Base-by-base conservation (phyloP, 2,797 vertebrate species). In the Hemibagrus guttatus region DNA sequence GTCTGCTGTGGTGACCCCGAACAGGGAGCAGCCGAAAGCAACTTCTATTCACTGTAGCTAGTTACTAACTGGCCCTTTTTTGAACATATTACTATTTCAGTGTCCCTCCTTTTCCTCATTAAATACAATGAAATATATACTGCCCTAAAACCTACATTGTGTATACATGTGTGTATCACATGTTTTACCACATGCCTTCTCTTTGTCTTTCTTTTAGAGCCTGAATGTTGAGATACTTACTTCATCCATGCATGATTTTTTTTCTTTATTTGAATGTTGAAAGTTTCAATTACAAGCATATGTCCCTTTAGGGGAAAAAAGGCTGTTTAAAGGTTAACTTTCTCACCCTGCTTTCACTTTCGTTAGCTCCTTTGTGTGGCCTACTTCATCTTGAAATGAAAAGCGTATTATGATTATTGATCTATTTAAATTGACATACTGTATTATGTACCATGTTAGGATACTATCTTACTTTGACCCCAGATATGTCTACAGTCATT, bases 341-440 rank as follows among this genome's bases (percentile, higher is more conserved):
- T 49, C 61, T 28, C 11, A 49, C 7, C 14, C 80, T 52, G n/a
- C 61, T 82, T 82, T 81, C 80, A 81, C 49, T 81, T 81, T 64
- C 17, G 2, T 28, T 11, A 31, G 17, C 16, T 52, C 11, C 35
- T 21, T 23, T 28, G 42, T 52, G 42, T 26, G 28, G 26, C 66
- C n/a, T 81, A 19, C 61, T 52, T 81, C 0, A 58, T 61, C 5
- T 49, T 81, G 16, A 81, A 81, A 81, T 21, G 28, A 66, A 81
- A 66, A 66, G 9, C 17, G 0, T 7, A 39, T 31, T 14, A 52
- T 52, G 42, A 19, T 21, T 31, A 66, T 31, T 49, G 19, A 19
- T 64, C 61, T 64, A 0, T 21, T 3, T 26, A n/a, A 7, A 46
- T 12, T 1, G 3, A 46, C 39, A 28, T 61, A 26, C 21, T 26